Base-by-base conservation (phyloP, 2,113 vertebrate species). In the Rallus limicola region DNA sequence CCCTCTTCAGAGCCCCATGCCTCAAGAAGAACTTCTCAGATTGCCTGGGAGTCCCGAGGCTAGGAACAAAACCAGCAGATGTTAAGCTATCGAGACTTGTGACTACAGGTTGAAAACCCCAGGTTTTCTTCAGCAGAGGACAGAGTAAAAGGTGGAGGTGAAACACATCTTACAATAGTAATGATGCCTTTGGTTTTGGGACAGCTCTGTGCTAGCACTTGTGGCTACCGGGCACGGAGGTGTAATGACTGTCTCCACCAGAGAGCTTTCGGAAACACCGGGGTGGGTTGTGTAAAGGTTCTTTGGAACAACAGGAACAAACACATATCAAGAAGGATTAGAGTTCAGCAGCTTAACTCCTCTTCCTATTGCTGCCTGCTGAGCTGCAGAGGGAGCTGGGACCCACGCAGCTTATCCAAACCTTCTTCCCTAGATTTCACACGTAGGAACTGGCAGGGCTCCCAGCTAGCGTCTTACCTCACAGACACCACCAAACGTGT, bases 401-500 rank as follows among this genome's bases (percentile, higher is more conserved):
- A 19, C 44, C 44, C 44, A 46, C 44, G 9, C 44, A 46, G 44
- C 44, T 46, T 46, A 46, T 46, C 70, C 72, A 16, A 68, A 83
- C 76, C 31, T 60, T 60, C 44, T 72, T 63, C 25, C 81, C 42
- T 82, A 97, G 94, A 96, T 65, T 97, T 95, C 79, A 59, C 72
- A 70, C 69, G 74, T 58, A 70, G 86, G 86, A 78, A 78, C 69
- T 88, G 67, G 53, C n/a, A 38, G 26, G 70, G 76, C 26, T 96
- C 95, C 28, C 59, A 96, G 70, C 80, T 97, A 33, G 85, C 89
- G 19, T 91, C 76, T 86, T 68, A 96, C 38, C 56, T 97, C 79
- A 97, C 77, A 75, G 95, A 96, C 50, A 76, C 16, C 62, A 60
- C 48, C 13, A 97, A 96, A 81, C 86, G 76, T 4, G 12, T 88